Evolutionary conservation across 2,888 invertebrate species (phyloP).

Genomic region (Leucozona laternaria): DNA sequence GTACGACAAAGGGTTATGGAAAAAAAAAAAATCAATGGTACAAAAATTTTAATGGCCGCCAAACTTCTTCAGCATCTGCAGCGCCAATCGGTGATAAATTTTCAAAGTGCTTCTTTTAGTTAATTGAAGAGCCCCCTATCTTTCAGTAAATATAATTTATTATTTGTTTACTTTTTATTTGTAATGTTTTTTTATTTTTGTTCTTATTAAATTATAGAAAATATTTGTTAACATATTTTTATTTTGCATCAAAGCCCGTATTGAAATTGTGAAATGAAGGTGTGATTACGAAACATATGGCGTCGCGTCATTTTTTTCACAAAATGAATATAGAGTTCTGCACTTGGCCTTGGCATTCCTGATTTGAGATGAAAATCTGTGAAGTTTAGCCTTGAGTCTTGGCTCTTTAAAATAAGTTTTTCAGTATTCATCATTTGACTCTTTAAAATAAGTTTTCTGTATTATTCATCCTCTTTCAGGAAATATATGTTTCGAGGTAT

Average conservation of each 20-base stretch:
- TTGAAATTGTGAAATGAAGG: neutral
- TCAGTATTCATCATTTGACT: too few species aligned
- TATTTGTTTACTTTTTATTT: slow-evolving; percentile 60
- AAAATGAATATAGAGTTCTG: too few species aligned
- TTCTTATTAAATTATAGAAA: neutral
- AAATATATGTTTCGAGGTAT: too few species aligned
- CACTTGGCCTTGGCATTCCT: neutral
- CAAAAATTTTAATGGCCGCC: slow-evolving; percentile 54
- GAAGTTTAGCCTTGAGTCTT: neutral
- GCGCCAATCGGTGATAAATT: slow-evolving; percentile 73
- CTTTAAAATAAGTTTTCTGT: neutral
- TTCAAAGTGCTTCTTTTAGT: slow-evolving; percentile 64
- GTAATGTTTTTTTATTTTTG: neutral
- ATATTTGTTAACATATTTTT: neutral
- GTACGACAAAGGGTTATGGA: slow-evolving; percentile 33
- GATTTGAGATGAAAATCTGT: neutral
- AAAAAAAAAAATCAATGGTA: slow-evolving; percentile 20
- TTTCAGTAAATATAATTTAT: slow-evolving; percentile 66
- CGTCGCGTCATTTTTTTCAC: neutral
- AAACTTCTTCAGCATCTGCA: slow-evolving; percentile 54
- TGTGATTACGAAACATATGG: slow-evolving; percentile 30
- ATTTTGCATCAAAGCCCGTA: neutral
- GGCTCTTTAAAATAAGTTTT: neutral
- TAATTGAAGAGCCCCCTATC: slow-evolving; percentile 75
- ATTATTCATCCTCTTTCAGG: too few species aligned